A percentile compares a stretch with the other conserved stretches of the same genome.
phyloP scores from a whole-genome alignment of 1,140 invertebrate species.

The Gyrodactylus salaris region DNA sequence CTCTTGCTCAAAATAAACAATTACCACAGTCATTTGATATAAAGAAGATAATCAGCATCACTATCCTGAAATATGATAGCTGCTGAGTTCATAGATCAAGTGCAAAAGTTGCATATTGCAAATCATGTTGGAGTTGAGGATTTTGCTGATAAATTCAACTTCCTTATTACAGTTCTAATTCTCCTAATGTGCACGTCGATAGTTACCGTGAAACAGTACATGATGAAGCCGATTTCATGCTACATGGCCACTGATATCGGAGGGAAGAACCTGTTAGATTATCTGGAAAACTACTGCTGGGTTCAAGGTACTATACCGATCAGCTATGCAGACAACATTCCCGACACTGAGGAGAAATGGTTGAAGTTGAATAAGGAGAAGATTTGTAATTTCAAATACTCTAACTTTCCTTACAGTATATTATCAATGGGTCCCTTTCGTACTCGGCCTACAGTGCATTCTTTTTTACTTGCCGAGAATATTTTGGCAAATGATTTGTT shows the following conservation, averaged over 20 bases:
- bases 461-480: conserved; percentile 6
- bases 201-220: conserved; percentile 7
- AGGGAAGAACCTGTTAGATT: not conserved
- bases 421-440: conserved; percentile 7
- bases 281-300: conserved; percentile 7
- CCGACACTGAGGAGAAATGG: not conserved
- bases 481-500: conserved; percentile 1
- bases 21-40: too few relatives aligned
- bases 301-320: conserved; percentile 5
- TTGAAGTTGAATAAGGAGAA: not conserved
- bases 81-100: not conserved
- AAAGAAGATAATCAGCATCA: not conserved
- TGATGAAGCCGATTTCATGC: conserved; percentile 7
- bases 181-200: conserved; percentile 1
- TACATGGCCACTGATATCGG: conserved; percentile 3
- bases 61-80: not conserved
- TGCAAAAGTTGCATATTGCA: not conserved
- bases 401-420: not conserved
- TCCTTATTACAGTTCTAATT: not conserved
- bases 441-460: conserved; percentile 1
- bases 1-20: too few relatives aligned
- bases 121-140: conserved; percentile 5
- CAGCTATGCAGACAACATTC: not conserved
- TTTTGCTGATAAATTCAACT: conserved; percentile 8
- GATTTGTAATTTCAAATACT: not conserved